Conservation (phyloP, 2,797 vertebrate species). For the Syndactyla subalaris region DNA sequence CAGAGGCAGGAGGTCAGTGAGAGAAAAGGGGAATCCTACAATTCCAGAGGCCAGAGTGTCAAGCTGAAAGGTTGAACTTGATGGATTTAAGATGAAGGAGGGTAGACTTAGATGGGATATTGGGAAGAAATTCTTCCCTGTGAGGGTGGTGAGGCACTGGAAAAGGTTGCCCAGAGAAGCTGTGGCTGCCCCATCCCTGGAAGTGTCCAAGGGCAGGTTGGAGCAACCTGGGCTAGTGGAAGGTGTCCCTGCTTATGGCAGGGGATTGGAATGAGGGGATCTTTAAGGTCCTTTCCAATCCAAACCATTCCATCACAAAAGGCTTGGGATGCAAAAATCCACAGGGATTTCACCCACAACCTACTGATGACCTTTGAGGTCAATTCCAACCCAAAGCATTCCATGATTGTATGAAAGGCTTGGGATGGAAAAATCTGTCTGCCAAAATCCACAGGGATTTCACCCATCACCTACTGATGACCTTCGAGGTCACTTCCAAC, state of each 20-base stretch:
- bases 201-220: neutral
- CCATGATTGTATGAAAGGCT: neutral
- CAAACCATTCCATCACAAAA: neutral
- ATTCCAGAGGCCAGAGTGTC: neutral
- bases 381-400: neutral
- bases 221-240: accelerated
- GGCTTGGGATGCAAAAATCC: neutral
- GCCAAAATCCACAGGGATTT: neutral
- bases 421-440: neutral
- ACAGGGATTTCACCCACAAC: neutral
- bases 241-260: accelerated
- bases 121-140: neutral
- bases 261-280: neutral
- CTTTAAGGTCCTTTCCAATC: neutral
- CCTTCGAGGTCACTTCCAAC: neutral
- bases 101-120: neutral
- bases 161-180: neutral
- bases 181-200: neutral
- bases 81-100: neutral
- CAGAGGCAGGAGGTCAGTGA: neutral
- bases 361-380: neutral
- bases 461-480: neutral
- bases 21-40: neutral
- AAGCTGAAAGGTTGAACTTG: accelerated
- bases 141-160: accelerated